These are phyloP conservation scores for Onychomys leucogaster DNA, from an alignment of 2,797 vertebrate species.

Conservation along the genomic window DNA sequence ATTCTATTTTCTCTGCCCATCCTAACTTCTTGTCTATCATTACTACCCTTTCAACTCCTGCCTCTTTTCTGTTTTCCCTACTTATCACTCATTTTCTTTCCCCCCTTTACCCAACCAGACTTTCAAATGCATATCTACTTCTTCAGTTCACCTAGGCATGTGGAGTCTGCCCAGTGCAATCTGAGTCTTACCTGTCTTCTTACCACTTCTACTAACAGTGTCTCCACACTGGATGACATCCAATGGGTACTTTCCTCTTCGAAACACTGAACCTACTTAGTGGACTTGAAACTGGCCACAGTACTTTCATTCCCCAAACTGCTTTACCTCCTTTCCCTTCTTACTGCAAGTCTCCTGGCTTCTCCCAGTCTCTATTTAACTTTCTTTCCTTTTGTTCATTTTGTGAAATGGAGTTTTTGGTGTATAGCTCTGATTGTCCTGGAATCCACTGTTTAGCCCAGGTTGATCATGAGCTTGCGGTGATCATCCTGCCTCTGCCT, in stretches of 20 bases:
- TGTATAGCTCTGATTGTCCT: neutral
- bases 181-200: neutral
- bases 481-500: neutral
- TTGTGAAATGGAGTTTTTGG: neutral
- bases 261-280: neutral
- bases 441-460: neutral
- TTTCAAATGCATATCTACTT: neutral
- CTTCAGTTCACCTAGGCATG: neutral
- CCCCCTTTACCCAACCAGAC: neutral
- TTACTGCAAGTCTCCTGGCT: neutral
- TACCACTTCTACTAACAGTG: neutral
- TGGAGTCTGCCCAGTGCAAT: neutral
- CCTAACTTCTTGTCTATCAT: neutral
- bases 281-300: constrained; percentile 2
- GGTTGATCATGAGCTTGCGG: neutral
- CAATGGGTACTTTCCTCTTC: neutral
- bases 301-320: neutral
- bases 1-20: neutral
- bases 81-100: neutral
- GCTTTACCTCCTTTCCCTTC: neutral
- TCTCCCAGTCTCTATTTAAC: neutral
- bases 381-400: neutral
- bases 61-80: neutral
- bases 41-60: neutral
- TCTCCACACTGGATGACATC: neutral